Evolutionary conservation across 2,888 invertebrate species (phyloP), one percentile per base, ranked within the genome.

Genomic region (Yponomeuta cagnagella): DNA sequence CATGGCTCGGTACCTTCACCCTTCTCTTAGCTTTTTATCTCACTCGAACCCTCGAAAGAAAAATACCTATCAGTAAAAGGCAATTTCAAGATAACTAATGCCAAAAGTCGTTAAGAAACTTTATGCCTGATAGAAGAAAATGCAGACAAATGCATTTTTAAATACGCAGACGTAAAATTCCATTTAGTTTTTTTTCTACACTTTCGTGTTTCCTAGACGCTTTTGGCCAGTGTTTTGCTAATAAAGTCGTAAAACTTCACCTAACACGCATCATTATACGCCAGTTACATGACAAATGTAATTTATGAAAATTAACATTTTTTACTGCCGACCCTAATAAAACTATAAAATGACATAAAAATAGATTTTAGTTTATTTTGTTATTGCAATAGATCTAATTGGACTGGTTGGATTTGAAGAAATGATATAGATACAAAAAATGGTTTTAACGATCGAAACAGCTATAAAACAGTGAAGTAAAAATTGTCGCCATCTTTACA

Each of bases 11-110:
- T 81, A 79, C 82, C 82, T 82, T 81, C 85, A 82, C 87, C 88
- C 88, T 88, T 87, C 86, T 78, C 79, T 75, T 74, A 75, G 77
- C 73, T 77, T 83, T 78, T 76, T 77, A 79, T 78, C 79, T 69
- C 52, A 33, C 33, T 30, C 65, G 63, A 48, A 76, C 78, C 79
- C 82, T 78, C 77, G 78, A 79, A 58, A 81, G 82, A 79, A 82
- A 71, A 71, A 37, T 83, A 86, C 85, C 87, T 89, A 89, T 87
- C 88, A 77, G 78, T 52, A 67, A 63, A 58, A 76, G 77, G 86
- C 85, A 86, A 89, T 89, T 87, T 87, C 80, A 82, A 90, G 91
- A 91, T 91, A 90, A 90, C 87, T 89, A 91, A 91, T 91, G 91
- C 82, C 74, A 76, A 73, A 73, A 82, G 87, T 88, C 91, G 89